Evolutionary conservation across 2,888 invertebrate species (phyloP), one percentile per base, ranked within the genome.

Genomic region (Troides aeacus): DNA sequence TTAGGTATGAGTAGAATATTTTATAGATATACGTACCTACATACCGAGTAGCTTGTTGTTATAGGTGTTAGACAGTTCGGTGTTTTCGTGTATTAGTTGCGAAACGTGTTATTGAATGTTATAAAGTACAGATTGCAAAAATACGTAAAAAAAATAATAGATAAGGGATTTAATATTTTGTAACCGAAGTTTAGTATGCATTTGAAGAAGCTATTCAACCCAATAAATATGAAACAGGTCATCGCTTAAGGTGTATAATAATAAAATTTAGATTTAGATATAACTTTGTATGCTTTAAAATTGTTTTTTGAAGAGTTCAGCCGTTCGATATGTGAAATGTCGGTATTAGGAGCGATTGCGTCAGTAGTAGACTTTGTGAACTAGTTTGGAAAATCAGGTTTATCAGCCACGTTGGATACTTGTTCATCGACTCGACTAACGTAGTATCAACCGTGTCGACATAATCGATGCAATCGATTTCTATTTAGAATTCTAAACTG

Each of bases 121-220:
- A 72, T 72, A 78, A 74, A 64, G 21, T 74, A 73, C 62, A 68
- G 74, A 78, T 79, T 77, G 74, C 73, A 72, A 69, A 69, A 72
- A 71, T 71, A 71, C 64, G 72, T n/a, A n/a, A 69, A 71, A 69
- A 64, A 62, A 66, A 57, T 21, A 57, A 66, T 56, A 39, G 21
- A 21, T 21, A 23, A 53, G 53, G 53, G n/a, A 30, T 46, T 61
- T 67, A 72, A 75, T 75, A 75, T 76, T 64, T 58, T 64, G 36
- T 74, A 78, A 80, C 85, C 84, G 89, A 89, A 89, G 88, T 89
- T 89, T 77, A 74, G 74, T 84, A 85, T 79, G 82, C 85, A 86
- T 86, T 87, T 87, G 87, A 88, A 88, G 84, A 72, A 79, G 66
- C 62, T 53, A 23, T 57, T 79, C 76, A 77, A 81, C 82, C 81